Percentiles rank a stretch among this genome's conserved stretches.
phyloP scores from a whole-genome alignment of 2,888 invertebrate species.

The Celastrina argiolus region DNA sequence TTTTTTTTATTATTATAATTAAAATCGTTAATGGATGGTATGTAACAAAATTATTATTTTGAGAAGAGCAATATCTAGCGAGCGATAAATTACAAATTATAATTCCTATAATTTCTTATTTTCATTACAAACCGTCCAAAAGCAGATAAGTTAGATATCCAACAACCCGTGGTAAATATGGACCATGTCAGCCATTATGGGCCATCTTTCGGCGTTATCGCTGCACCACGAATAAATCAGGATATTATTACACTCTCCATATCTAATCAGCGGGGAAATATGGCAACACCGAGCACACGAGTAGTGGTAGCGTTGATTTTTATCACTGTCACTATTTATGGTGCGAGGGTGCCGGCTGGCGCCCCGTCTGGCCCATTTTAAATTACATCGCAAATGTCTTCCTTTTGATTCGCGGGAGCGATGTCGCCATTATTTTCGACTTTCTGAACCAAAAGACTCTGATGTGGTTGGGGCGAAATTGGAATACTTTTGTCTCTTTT shows the following conservation, averaged over 20 bases:
- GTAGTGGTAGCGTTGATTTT: conserved; percentile 50
- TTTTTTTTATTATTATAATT: too few species aligned
- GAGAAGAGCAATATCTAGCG: too few species aligned
- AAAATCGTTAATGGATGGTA: too few species aligned
- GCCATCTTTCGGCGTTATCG: conserved; percentile 66
- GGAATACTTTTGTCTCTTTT: too few species aligned
- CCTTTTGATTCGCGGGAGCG: not conserved
- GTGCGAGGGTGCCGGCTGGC: conserved; percentile 21
- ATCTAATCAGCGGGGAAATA: conserved; percentile 71
- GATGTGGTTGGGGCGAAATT: too few species aligned
- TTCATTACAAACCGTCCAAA: too few species aligned
- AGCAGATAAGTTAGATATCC: too few species aligned
- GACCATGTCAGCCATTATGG: conserved; percentile 55
- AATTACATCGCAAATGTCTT: conserved; percentile 22
- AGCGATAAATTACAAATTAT: too few species aligned
- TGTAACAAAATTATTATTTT: too few species aligned
- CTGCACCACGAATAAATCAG: conserved; percentile 64
- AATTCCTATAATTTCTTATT: too few species aligned
- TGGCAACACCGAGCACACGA: conserved; percentile 53
- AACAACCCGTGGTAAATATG: conserved; percentile 57
- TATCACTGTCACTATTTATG: conserved; percentile 32
- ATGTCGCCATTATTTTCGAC: not conserved
- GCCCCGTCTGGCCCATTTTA: conserved; percentile 1
- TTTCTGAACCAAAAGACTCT: not conserved
- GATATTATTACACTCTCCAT: conserved; percentile 68